Conservation (phyloP, 2,797 vertebrate species). For the Squalus acanthias region DNA sequence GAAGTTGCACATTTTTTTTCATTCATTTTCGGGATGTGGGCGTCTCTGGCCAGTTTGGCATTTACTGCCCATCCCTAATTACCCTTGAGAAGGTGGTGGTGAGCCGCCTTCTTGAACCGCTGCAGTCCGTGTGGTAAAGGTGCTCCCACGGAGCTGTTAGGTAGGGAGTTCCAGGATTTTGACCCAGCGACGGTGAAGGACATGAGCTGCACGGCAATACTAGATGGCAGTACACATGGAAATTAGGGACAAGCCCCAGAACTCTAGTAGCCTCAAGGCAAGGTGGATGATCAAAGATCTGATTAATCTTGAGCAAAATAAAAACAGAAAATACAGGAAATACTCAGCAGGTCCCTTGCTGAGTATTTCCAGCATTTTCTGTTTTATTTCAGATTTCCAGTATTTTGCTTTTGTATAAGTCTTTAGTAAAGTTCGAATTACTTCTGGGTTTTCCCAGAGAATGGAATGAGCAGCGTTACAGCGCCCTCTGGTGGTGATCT, state of each 20-base stretch:
- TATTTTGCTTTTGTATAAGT: not conserved
- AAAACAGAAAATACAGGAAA: too few relatives aligned
- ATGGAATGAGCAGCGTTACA: not conserved
- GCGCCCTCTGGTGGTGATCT: not conserved
- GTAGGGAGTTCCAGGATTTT: not conserved
- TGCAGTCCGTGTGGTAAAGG: too few relatives aligned
- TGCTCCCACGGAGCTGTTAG: too few relatives aligned
- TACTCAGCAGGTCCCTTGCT: too few relatives aligned
- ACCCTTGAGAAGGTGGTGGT: not conserved
- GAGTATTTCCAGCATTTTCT: too few relatives aligned
- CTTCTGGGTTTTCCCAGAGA: not conserved
- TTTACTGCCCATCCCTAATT: not conserved
- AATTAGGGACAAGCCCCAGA: not conserved
- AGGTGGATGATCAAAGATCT: not conserved
- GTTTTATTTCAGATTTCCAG: not conserved
- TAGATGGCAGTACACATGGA: not conserved
- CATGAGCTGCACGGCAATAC: not conserved
- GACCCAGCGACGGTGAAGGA: not conserved
- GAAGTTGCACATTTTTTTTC: not conserved
- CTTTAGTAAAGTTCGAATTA: not conserved
- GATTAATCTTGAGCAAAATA: not conserved
- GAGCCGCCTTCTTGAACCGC: too few relatives aligned
- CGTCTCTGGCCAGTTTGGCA: not conserved
- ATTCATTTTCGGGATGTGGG: not conserved
- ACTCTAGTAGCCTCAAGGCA: not conserved